Conservation (phyloP, 2,113 vertebrate genomes). For the Albula glossodonta region DNA sequence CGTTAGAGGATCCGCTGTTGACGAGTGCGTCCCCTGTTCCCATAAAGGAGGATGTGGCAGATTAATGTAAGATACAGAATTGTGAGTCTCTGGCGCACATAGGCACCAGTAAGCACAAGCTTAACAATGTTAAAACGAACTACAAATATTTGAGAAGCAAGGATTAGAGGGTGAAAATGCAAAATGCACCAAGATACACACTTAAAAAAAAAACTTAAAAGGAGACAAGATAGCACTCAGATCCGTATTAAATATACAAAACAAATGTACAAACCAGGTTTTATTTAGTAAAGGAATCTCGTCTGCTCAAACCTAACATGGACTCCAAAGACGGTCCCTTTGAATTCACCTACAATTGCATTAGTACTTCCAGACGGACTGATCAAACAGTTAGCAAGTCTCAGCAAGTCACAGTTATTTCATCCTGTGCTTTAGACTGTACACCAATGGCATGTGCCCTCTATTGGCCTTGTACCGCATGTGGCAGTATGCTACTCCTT, state of each 20-base stretch:
- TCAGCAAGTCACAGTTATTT: too few species aligned
- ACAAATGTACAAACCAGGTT: not conserved
- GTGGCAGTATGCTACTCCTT: not conserved
- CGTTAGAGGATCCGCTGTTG: not conserved
- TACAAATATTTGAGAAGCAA: not conserved
- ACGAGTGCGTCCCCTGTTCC: not conserved
- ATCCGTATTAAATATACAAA: not conserved
- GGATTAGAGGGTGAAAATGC: not conserved
- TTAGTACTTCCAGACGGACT: not conserved
- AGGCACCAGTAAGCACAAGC: not conserved
- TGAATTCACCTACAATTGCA: not conserved
- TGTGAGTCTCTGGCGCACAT: not conserved
- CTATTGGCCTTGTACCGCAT: not conserved
- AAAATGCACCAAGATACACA: not conserved
- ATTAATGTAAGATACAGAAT: not conserved
- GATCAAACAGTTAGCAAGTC: not conserved
- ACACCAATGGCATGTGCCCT: conserved; percentile 41
- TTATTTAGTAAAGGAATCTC: not conserved
- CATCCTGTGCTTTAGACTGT: conserved; percentile 54
- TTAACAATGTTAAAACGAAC: not conserved
- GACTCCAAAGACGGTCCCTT: not conserved
- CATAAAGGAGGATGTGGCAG: not conserved
- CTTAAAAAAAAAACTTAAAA: not conserved
- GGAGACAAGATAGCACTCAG: not conserved
- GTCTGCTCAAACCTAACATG: not conserved